phyloP scores from a whole-genome alignment of 37 sponge, comb jelly and placozoan genomes.

The Agelas oroides region DNA sequence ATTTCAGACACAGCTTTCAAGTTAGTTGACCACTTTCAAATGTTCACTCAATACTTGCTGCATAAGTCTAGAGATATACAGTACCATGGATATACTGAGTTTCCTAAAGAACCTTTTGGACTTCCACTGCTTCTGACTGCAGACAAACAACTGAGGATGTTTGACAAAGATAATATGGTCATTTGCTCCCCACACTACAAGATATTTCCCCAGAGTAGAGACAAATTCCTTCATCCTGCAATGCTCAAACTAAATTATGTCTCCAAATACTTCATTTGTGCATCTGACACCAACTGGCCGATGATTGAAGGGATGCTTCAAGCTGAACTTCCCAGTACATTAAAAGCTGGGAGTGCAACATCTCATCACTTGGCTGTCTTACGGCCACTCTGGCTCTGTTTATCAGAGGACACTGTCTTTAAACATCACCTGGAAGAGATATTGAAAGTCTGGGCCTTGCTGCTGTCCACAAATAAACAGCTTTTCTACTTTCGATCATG shows the following conservation, averaged over 20 bases:
- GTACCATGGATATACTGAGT: background rate
- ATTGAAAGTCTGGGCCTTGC: conserved; percentile 29
- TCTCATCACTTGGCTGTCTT: background rate
- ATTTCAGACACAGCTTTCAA: conserved; percentile 14
- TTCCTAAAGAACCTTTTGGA: conserved; percentile 17
- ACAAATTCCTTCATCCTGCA: conserved; percentile 21
- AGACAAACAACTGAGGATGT: conserved; percentile 21
- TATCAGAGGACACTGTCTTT: conserved; percentile 14
- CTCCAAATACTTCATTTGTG: background rate
- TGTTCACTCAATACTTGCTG: conserved; percentile 9
- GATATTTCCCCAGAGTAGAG: background rate
- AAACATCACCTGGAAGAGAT: background rate
- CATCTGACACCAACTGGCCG: background rate
- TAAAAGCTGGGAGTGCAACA: background rate
- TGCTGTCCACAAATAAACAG: background rate
- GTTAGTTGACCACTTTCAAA: conserved; percentile 10
- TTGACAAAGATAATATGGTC: conserved; percentile 19
- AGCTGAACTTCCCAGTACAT: background rate
- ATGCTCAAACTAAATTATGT: background rate
- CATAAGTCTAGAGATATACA: no score
- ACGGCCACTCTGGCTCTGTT: conserved; percentile 17
- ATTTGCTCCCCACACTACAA: background rate
- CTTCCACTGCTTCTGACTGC: conserved; percentile 39
- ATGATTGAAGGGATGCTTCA: conserved; percentile 2
- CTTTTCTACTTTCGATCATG: conserved; percentile 2